These are phyloP conservation scores for Lutjanus erythropterus DNA, from an alignment of 2,113 vertebrate species.

Conservation along the genomic window DNA sequence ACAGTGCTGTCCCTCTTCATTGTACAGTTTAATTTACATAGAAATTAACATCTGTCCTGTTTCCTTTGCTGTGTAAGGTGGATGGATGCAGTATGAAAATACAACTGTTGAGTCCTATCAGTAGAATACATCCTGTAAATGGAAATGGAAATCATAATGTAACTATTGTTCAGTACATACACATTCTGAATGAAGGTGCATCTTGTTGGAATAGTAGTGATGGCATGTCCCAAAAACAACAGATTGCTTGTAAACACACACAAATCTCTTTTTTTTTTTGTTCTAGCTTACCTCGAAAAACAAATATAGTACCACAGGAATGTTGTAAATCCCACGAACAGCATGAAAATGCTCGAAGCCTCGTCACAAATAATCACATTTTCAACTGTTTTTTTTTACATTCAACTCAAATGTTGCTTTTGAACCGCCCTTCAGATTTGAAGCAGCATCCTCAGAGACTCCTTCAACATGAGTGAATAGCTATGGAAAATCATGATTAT, in stretches of 20 bases:
- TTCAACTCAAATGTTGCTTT: constrained; percentile 74
- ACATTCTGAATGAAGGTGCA: constrained; percentile 58
- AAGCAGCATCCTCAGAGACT: constrained; percentile 57
- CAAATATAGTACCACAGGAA: constrained; percentile 62
- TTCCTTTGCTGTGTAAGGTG: constrained; percentile 32
- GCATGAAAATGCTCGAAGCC: constrained; percentile 60
- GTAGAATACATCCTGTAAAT: constrained; percentile 48
- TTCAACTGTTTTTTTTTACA: constrained; percentile 77
- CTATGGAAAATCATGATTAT: constrained; percentile 34
- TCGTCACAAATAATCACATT: constrained; percentile 66
- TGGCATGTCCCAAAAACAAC: constrained; percentile 62
- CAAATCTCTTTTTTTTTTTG: constrained; percentile 49
- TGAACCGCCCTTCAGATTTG: constrained; percentile 28
- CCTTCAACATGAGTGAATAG: constrained; percentile 69
- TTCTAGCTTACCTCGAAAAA: constrained; percentile 58
- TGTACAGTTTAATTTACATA: constrained; percentile 70
- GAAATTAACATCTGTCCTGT: constrained; percentile 43
- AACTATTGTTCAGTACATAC: constrained; percentile 48
- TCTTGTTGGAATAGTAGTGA: constrained; percentile 43
- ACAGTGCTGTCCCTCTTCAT: constrained; percentile 63
- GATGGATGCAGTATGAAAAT: constrained; percentile 54
- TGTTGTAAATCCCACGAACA: constrained; percentile 63
- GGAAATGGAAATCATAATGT: constrained; percentile 43
- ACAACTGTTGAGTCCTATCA: constrained; percentile 39
- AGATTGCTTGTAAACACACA: constrained; percentile 75